These are phyloP conservation scores for Psittacula echo DNA, from an alignment of 2,797 vertebrate genomes.

Conservation along the genomic window DNA sequence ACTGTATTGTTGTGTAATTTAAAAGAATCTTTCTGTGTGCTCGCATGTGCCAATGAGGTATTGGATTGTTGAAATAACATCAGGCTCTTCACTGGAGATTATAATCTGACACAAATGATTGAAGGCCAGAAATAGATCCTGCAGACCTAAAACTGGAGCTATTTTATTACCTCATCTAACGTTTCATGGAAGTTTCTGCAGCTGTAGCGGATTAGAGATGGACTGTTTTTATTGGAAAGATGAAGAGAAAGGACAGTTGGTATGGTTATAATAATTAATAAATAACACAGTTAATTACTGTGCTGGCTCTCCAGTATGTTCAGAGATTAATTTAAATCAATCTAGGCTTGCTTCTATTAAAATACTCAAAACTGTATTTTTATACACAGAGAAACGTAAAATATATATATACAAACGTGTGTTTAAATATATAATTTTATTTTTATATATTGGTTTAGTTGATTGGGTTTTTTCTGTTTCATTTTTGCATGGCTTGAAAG, in stretches of 20 bases:
- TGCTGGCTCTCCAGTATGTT: slow-evolving; percentile 26
- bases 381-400: background rate
- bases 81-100: background rate
- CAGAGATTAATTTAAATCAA: slow-evolving; percentile 59
- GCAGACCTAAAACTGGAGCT: background rate
- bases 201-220: slow-evolving; percentile 40
- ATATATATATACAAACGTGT: background rate
- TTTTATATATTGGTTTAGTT: background rate
- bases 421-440: background rate
- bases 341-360: slow-evolving; percentile 4
- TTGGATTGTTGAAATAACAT: slow-evolving; percentile 33
- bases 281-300: slow-evolving; percentile 62
- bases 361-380: slow-evolving; percentile 24
- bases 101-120: slow-evolving; percentile 8
- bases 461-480: background rate
- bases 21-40: background rate
- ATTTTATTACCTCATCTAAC: slow-evolving; percentile 31
- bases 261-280: slow-evolving; percentile 62
- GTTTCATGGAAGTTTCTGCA: slow-evolving; percentile 39
- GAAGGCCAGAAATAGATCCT: slow-evolving; percentile 20
- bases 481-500: background rate
- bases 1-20: background rate
- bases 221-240: slow-evolving; percentile 53
- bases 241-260: slow-evolving; percentile 49
- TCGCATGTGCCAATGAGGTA: background rate